These are phyloP conservation scores for Idaea aversata DNA, from an alignment of 2,888 invertebrate genomes.

Conservation along the genomic window DNA sequence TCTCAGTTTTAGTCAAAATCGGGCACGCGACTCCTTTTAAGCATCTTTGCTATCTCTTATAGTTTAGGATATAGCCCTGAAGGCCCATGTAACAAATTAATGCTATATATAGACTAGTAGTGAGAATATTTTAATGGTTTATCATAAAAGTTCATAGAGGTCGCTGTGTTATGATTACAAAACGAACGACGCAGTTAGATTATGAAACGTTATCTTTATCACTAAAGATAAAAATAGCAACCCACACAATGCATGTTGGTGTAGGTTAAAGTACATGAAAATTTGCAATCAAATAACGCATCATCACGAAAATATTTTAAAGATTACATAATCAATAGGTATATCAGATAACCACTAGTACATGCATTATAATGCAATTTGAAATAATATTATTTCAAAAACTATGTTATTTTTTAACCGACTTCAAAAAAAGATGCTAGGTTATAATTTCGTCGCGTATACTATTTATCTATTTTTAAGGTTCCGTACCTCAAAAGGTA, in stretches of 20 bases:
- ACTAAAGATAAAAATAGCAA: neutral
- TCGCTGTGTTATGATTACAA: neutral
- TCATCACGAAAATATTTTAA: neutral
- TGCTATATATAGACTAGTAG: too few species aligned
- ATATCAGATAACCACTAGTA: too few species aligned
- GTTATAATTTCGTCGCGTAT: neutral
- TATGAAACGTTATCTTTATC: neutral
- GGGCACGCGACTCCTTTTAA: too few species aligned
- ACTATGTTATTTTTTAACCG: too few species aligned
- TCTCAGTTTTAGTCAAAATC: too few species aligned
- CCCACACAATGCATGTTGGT: slow-evolving; percentile 15
- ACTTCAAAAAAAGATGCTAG: neutral
- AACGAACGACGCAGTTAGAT: neutral
- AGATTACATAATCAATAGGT: too few species aligned
- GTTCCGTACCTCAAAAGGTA: too few species aligned
- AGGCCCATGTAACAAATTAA: too few species aligned
- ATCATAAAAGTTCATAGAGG: neutral
- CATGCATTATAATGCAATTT: too few species aligned
- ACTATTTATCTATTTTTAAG: neutral
- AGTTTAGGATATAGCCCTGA: too few species aligned
- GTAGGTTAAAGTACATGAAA: slow-evolving; percentile 19
- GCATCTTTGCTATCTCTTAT: too few species aligned
- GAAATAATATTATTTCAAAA: too few species aligned
- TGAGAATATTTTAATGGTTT: neutral
- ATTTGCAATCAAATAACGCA: neutral